Base-by-base conservation (phyloP, 2,113 vertebrate genomes). In the Ranitomeya variabilis region DNA sequence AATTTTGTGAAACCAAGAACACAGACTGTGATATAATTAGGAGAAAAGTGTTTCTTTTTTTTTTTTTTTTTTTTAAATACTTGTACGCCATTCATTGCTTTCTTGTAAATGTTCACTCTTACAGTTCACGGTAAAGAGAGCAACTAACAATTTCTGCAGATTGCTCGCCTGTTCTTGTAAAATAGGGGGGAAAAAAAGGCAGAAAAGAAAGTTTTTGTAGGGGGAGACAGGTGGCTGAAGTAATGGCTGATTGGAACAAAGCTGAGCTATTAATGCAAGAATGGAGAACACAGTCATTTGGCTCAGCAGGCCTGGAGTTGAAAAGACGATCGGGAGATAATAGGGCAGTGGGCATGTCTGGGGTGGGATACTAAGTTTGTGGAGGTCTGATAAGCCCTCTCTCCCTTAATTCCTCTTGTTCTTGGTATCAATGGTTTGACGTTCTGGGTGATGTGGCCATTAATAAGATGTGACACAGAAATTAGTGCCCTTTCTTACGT, bases 281-380 rank as follows among this genome's bases (percentile, higher is more conserved):
- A 89, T 89, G 85, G 83, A 67, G 76, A 31, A 90, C 66, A 91
- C 85, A 88, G 71, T 64, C 89, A 15, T 92, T 91, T 89, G 86
- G 80, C 80, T 86, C 91, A 91, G 91, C 87, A 71, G 88, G 90
- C 15, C 21, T 57, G 4, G 55, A 37, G 19, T 51, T 89, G 87
- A 88, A 83, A 83, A 87, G 86, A 82, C 16, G 79, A 77, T 78
- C 37, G 52, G 81, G 45, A 78, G 87, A 89, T 89, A 89, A 89
- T 83, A 74, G 87, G 86, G 57, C 59, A 67, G n/a, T 78, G 45
- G 80, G 87, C 59, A 31, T n/a, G 57, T 74, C 71, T 82, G 55
- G 21, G 71, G 64, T 66, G 55, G 73, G 67, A 83, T 82, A 16
- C 57, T 19, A 82, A 83, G 69, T 45, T 59, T 83, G 87, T 45